Evolutionary conservation across 2,888 invertebrate genomes (phyloP), one percentile per base, ranked within the genome.

Genomic region (Amphipyra berbera): DNA sequence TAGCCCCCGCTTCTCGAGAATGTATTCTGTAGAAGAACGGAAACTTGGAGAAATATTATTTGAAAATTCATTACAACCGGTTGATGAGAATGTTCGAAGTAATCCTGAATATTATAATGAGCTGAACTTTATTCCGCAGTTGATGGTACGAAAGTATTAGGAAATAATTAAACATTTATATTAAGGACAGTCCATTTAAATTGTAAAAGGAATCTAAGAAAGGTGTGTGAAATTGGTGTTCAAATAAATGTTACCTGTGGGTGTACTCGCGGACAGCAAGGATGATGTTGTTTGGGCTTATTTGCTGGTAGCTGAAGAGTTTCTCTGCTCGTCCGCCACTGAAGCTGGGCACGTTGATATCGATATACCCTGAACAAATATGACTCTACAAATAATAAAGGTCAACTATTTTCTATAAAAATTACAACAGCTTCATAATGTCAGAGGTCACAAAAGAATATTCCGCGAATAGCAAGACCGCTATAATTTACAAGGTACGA

Each of bases 301-400:
- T 89, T 91, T 0, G 90, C 84, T 0, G 95, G 94, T 45, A 95
- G 75, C 68, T 96, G 95, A 65, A 96, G 90, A 49, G 96, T 96
- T 87, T 96, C 96, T 67, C 95, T 94, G 76, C 96, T 95, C 80
- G 96, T 96, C 71, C 96, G 95, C 91, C 97, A 96, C 48, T 95
- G 95, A 47, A 95, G 92, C 85, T 97, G 97, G 69, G 97, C 97
- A 55, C 96, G 94, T 82, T 96, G 95, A 87, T 97, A 97, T 79
- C 96, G 94, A 87, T 96, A 96, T 60, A 97, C 92, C 77, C 97
- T 96, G 57, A 15, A 54, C 45, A 68, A 59, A 49, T 45, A 41
- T 53, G 54, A 27, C 15, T 21, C 21, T 27, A 42, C 37, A 38
- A 30, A 55, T 61, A 35, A n/a, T 7, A 53, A 55, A 54, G 13